Evolutionary conservation across 2,888 invertebrate genomes (phyloP), one percentile per base, ranked within the genome.

Genomic region (Dione vanillae): DNA sequence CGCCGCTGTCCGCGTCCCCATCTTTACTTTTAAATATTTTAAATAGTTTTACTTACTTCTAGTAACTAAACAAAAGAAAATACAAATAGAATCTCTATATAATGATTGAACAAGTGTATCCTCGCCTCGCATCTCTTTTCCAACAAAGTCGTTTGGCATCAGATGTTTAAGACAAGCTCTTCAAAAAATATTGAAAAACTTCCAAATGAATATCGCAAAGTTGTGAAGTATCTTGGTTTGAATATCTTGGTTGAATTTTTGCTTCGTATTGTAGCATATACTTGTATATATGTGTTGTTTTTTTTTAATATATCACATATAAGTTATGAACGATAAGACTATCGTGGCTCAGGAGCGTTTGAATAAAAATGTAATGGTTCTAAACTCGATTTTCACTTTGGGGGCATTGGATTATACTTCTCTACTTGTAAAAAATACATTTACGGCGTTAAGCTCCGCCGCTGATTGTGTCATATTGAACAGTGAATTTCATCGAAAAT

Each of bases 161-260:
- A 84, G 84, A 80, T 85, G 86, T 70, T 74, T 74, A 71, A 77
- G 85, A 82, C 85, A 80, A 78, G 75, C 69, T 76, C 76, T 69
- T 37, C 69, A 74, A 35, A 82, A 83, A 82, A 83, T 85, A 88
- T 87, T 86, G 84, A 82, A 86, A 84, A 86, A 85, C 79, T 85
- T 85, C 66, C 78, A 77, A 80, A 80, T 43, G 43, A 43, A 41
- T 58, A 59, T 40, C 41, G 14, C 41, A 40, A 59, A 59, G 41
- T 59, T 20, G 20, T 6, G 20, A 59, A 43, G 59, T 19, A 20
- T 43, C 58, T 59, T 43, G 12, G 0, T 19, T 59, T 41, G 41
- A 14, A 43, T 43, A 43, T 43, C 14, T 20, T 20, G 43, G 54
- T 35, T n/a, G 54, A 12, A 2, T 35, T 14, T 35, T 0, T 9